phyloP scores from a whole-genome alignment of 2,113 vertebrate species.

The Colossoma macropomum region DNA sequence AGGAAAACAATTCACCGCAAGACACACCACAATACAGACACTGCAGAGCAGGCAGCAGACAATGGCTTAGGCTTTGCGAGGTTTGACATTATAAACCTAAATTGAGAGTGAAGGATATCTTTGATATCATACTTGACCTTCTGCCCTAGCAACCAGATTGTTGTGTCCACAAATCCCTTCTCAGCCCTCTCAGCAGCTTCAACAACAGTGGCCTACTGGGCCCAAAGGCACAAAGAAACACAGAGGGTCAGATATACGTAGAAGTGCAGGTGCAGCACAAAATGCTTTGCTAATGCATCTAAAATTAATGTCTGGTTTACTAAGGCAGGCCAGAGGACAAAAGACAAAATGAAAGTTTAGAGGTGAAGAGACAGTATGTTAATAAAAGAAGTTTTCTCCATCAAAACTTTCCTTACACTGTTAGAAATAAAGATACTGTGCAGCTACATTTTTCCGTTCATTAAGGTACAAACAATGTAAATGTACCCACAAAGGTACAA shows the following conservation, averaged over 20 bases:
- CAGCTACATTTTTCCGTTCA: too few species aligned
- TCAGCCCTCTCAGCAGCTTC: constrained; percentile 8
- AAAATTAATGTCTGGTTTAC: too few species aligned
- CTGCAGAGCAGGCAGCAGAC: constrained; percentile 16
- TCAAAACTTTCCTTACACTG: too few species aligned
- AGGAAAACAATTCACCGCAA: constrained; percentile 34
- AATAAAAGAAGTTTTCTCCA: too few species aligned
- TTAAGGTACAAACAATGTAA: too few species aligned
- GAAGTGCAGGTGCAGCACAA: too few species aligned
- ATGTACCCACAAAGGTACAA: too few species aligned
- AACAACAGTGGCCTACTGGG: neutral
- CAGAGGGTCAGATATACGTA: neutral
- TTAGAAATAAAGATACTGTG: too few species aligned
- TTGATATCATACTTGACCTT: constrained; percentile 34
- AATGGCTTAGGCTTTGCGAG: constrained; percentile 30
- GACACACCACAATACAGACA: constrained; percentile 33
- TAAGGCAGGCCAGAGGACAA: neutral
- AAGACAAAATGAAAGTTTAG: neutral
- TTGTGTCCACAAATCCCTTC: constrained; percentile 17
- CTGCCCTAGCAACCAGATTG: constrained; percentile 18
- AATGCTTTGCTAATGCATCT: too few species aligned
- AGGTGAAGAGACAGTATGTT: too few species aligned
- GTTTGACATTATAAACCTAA: constrained; percentile 29
- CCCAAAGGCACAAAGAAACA: neutral
- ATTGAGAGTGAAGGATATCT: constrained; percentile 29